Evolutionary conservation across 2,797 vertebrate species (phyloP).

Genomic region (Enteromius afrohamiltoni): DNA sequence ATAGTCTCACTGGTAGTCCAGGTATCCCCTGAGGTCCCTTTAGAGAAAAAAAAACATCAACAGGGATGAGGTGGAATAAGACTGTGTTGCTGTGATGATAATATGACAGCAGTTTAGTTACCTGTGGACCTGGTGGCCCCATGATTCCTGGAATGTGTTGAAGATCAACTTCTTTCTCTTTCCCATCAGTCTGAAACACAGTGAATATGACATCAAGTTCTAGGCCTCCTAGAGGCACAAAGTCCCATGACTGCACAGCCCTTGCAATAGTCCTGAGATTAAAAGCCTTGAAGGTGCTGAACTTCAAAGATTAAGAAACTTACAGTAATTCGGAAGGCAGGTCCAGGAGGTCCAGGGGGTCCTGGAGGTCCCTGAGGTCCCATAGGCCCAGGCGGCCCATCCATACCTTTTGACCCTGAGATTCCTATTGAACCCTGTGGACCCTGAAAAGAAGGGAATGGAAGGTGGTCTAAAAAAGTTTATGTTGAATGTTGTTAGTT

Average conservation of each 20-base stretch:
- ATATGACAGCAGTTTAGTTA: conserved; percentile 60
- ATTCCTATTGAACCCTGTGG: conserved; percentile 77
- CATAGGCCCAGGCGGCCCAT: conserved; percentile 86
- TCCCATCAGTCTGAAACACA: conserved; percentile 34
- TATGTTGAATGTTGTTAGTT: neutral
- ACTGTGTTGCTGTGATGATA: neutral
- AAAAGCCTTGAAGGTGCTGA: neutral
- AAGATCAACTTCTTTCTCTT: conserved; percentile 31
- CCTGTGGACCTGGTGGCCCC: conserved; percentile 81
- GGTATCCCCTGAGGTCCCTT: conserved; percentile 82
- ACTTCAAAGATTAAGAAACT: neutral
- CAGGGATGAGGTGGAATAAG: neutral
- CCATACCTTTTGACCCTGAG: conserved; percentile 80
- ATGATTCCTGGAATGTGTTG: conserved; percentile 64
- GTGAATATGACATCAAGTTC: neutral
- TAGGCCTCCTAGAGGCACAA: neutral
- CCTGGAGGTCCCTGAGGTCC: conserved; percentile 83
- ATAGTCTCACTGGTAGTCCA: conserved; percentile 75
- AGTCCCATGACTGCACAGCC: neutral
- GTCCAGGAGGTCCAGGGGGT: conserved; percentile 79
- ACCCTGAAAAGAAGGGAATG: conserved; percentile 64
- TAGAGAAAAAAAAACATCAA: conserved; percentile 35
- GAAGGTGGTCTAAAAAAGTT: neutral
- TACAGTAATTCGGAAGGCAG: conserved; percentile 53
- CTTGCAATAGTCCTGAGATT: neutral